A percentile compares a stretch with the other conserved stretches of the same genome.
phyloP scores from a whole-genome alignment of 1,140 invertebrate genomes.

The Bemisia tabaci region DNA sequence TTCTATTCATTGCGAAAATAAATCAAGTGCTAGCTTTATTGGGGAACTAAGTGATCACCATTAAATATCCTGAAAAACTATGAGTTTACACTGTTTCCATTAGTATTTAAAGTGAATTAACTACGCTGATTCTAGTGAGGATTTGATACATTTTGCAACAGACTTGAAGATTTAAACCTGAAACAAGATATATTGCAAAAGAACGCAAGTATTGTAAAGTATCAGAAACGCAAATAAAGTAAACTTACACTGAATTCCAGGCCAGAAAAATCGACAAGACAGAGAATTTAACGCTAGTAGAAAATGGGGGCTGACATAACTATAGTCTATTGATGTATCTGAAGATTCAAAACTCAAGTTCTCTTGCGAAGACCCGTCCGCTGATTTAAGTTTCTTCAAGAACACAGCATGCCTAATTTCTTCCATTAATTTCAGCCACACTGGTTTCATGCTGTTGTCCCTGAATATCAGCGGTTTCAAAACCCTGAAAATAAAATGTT shows the following conservation, averaged over 20 bases:
- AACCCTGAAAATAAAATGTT: slow-evolving; percentile 38
- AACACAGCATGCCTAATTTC: slow-evolving; percentile 38
- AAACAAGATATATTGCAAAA: too few relatives aligned
- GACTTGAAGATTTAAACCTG: too few relatives aligned
- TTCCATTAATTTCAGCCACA: slow-evolving; percentile 54
- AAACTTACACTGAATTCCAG: slow-evolving; percentile 12
- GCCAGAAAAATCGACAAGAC: slow-evolving; percentile 16
- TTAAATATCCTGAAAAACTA: too few relatives aligned
- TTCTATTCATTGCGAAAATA: too few relatives aligned
- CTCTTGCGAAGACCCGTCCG: slow-evolving; percentile 1
- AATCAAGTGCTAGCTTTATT: too few relatives aligned
- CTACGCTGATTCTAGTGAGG: too few relatives aligned
- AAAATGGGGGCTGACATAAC: slow-evolving; percentile 14
- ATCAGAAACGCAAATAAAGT: too few relatives aligned
- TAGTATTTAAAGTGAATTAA: too few relatives aligned
- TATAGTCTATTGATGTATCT: slow-evolving; percentile 16
- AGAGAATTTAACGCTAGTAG: slow-evolving; percentile 14
- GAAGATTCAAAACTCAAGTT: neutral
- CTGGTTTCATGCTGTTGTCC: slow-evolving; percentile 44
- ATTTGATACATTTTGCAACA: too few relatives aligned
- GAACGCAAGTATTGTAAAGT: too few relatives aligned
- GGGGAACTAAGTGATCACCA: too few relatives aligned
- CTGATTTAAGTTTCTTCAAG: slow-evolving; percentile 7
- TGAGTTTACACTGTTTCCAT: too few relatives aligned
- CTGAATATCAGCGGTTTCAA: slow-evolving; percentile 65